Percentiles rank a stretch among this genome's conserved stretches.
These are phyloP conservation scores for Penaeus japonicus DNA, from an alignment of 1,140 invertebrate genomes.

Conservation along the genomic window DNA sequence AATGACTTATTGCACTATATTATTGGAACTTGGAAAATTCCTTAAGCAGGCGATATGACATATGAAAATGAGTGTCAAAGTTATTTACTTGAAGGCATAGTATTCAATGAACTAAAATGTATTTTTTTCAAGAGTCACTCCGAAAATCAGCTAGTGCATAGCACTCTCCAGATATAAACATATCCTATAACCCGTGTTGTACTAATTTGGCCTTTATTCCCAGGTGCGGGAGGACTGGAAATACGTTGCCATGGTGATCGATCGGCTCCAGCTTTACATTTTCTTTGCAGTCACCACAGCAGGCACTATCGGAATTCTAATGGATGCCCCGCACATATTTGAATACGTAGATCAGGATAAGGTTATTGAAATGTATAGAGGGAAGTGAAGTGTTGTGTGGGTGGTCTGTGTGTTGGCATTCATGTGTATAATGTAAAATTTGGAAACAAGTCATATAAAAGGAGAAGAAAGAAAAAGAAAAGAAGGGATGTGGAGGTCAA, in stretches of 20 bases:
- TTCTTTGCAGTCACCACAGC: slow-evolving; percentile 98
- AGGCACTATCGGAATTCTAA: slow-evolving; percentile 93
- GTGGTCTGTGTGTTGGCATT: neutral
- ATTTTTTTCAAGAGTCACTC: too few species aligned
- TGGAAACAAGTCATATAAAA: neutral
- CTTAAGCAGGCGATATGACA: too few species aligned
- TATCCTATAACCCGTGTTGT: neutral
- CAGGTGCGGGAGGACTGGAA: slow-evolving; percentile 99
- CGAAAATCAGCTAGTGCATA: too few species aligned
- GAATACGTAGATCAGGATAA: slow-evolving; percentile 97
- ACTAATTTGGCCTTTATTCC: neutral
- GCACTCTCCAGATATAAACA: neutral
- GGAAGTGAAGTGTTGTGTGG: slow-evolving; percentile 68
- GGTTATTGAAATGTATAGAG: slow-evolving; percentile 93
- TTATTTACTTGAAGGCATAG: too few species aligned
- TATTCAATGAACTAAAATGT: too few species aligned
- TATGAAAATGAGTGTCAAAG: too few species aligned
- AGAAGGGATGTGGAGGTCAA: neutral
- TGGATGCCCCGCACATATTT: slow-evolving; percentile 99
- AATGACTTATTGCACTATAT: too few species aligned
- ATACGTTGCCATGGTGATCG: slow-evolving; percentile 99
- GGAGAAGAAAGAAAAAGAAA: neutral
- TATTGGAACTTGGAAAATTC: too few species aligned
- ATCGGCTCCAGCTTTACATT: slow-evolving; percentile 94
- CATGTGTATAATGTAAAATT: slow-evolving; percentile 55